Evolutionary conservation across 2,888 invertebrate genomes (phyloP).

Genomic region (Bugula neritina): DNA sequence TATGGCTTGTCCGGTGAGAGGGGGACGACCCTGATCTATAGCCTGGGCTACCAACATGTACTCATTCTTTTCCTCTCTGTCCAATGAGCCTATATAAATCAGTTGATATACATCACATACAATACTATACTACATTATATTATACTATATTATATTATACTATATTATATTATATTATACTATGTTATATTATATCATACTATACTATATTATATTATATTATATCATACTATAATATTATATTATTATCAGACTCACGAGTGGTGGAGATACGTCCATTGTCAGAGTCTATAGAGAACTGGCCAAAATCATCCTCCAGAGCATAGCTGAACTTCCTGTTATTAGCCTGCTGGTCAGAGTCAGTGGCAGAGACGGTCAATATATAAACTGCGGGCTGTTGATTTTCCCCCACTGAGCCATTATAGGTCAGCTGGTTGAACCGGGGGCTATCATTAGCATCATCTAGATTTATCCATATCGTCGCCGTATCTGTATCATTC

Average conservation of each 20-base stretch:
- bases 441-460: conserved; percentile 95
- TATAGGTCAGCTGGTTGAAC: conserved; percentile 71
- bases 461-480: conserved; percentile 84
- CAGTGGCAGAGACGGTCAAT: conserved; percentile 73
- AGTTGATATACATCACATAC: too few relatives aligned
- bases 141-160: too few relatives aligned
- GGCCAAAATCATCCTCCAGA: conserved; percentile 8
- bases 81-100: conserved; percentile 19
- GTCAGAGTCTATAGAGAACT: conserved; percentile 65
- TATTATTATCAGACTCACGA: too few relatives aligned
- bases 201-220: too few relatives aligned
- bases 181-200: too few relatives aligned
- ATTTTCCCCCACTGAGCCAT: conserved; percentile 76
- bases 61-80: conserved; percentile 51
- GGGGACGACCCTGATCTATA: conserved; percentile 21
- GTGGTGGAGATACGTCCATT: conserved; percentile 85
- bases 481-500: conserved; percentile 90
- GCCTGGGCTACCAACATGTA: conserved; percentile 80
- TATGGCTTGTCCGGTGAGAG: conserved; percentile 65
- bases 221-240: too few relatives aligned
- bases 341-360: conserved; percentile 38
- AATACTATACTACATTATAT: too few relatives aligned
- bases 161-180: too few relatives aligned
- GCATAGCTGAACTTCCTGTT: conserved; percentile 29
- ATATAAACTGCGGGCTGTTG: conserved; percentile 76